Evolutionary conservation across 1,140 invertebrate species (phyloP).

Genomic region (Tribolium castaneum): DNA sequence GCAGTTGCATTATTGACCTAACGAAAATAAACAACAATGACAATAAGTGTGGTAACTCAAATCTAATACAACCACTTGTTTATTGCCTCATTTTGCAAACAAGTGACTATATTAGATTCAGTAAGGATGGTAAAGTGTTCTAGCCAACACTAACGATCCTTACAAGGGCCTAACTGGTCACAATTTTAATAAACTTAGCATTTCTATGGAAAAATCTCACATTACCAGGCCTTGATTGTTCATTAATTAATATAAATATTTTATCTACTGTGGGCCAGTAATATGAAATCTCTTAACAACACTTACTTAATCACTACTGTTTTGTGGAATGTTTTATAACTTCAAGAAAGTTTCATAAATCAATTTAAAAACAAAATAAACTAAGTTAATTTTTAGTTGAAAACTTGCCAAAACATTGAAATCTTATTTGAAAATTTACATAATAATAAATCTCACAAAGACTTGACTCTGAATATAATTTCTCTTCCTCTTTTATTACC

Average conservation of each 20-base stretch:
- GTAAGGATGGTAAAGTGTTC: slow-evolving; percentile 28
- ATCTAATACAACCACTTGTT: slow-evolving; percentile 55
- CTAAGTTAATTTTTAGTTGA: slow-evolving; percentile 23
- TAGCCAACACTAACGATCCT: background rate
- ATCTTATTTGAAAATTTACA: slow-evolving; percentile 6
- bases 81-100: slow-evolving; percentile 33
- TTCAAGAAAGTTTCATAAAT: background rate
- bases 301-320: background rate
- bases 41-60: slow-evolving; percentile 27
- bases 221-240: background rate
- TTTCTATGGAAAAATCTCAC: background rate
- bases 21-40: slow-evolving; percentile 39
- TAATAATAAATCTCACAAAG: background rate
- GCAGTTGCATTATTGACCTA: slow-evolving; percentile 99
- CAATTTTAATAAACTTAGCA: background rate
- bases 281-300: slow-evolving; percentile 9
- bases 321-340: background rate
- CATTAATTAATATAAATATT: background rate
- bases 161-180: background rate
- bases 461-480: background rate
- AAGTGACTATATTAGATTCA: slow-evolving; percentile 52
- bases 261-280: background rate
- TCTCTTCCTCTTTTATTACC: background rate
- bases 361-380: background rate
- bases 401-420: slow-evolving; percentile 5